A percentile compares a stretch with the other conserved stretches of the same genome.
These are phyloP conservation scores for Oligia strigilis DNA, from an alignment of 2,888 invertebrate species.

Conservation along the genomic window DNA sequence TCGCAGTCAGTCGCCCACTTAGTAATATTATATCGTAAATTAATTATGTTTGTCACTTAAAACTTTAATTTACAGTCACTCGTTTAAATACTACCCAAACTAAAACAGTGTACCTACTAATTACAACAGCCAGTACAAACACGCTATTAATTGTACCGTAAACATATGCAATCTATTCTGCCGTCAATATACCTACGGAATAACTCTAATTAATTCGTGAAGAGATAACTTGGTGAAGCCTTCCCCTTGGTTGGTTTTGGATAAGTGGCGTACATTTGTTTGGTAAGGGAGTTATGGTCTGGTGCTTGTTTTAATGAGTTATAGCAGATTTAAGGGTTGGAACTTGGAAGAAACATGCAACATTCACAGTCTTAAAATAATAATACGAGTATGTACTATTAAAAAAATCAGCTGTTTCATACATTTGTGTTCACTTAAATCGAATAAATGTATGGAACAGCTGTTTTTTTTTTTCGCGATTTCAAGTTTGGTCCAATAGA, in stretches of 20 bases:
- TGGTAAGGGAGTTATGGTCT: not conserved
- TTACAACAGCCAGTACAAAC: conserved; percentile 6
- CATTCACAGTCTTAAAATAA: no score
- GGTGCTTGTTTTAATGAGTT: conserved; percentile 1
- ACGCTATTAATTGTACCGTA: conserved; percentile 2
- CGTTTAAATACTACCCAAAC: no score
- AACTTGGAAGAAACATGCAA: not conserved
- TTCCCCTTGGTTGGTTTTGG: conserved; percentile 12
- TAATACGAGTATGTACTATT: not conserved
- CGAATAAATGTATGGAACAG: no score
- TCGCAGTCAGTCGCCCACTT: no score
- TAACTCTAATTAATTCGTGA: conserved; percentile 24
- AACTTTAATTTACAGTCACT: no score
- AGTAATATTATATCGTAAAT: no score
- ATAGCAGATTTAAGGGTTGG: not conserved
- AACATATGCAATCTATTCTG: conserved; percentile 11
- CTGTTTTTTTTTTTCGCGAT: no score
- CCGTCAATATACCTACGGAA: not conserved
- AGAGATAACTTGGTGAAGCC: conserved; percentile 9
- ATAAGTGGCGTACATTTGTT: conserved; percentile 11
- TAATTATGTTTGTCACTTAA: no score
- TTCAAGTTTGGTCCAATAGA: no score
- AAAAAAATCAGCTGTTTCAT: no score
- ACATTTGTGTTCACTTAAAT: no score
- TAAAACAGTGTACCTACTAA: no score